These are phyloP conservation scores for Pangasianodon gigas DNA, from an alignment of 2,113 vertebrate genomes.

Conservation along the genomic window DNA sequence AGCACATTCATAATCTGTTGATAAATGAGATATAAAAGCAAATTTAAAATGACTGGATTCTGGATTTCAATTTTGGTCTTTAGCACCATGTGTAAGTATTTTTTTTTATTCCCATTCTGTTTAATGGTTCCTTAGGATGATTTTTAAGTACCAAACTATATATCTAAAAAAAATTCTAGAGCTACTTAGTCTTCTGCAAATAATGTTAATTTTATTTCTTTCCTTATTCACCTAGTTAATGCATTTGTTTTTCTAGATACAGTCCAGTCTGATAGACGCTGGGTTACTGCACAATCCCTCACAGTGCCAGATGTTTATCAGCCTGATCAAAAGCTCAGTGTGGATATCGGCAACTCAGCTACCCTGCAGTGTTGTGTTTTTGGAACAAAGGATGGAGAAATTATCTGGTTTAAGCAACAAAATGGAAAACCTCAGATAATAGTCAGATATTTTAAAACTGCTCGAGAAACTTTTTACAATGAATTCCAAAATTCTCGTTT, in stretches of 20 bases:
- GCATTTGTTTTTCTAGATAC: background rate
- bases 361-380: background rate
- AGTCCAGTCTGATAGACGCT: background rate
- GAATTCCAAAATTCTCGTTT: background rate
- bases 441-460: background rate
- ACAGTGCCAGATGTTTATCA: background rate
- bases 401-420: conserved; percentile 2
- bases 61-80: background rate
- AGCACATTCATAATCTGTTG: background rate
- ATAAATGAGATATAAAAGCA: background rate
- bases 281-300: background rate
- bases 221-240: background rate
- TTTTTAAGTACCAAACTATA: background rate
- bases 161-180: background rate
- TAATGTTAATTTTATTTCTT: background rate
- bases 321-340: background rate
- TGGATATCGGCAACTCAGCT: background rate
- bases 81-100: background rate
- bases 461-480: background rate
- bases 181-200: background rate
- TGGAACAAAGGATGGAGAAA: background rate
- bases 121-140: background rate
- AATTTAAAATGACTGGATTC: background rate
- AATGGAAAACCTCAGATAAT: background rate
- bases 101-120: background rate